These are phyloP conservation scores for Okamejei kenojei DNA, from an alignment of 2,797 vertebrate species.

Conservation along the genomic window DNA sequence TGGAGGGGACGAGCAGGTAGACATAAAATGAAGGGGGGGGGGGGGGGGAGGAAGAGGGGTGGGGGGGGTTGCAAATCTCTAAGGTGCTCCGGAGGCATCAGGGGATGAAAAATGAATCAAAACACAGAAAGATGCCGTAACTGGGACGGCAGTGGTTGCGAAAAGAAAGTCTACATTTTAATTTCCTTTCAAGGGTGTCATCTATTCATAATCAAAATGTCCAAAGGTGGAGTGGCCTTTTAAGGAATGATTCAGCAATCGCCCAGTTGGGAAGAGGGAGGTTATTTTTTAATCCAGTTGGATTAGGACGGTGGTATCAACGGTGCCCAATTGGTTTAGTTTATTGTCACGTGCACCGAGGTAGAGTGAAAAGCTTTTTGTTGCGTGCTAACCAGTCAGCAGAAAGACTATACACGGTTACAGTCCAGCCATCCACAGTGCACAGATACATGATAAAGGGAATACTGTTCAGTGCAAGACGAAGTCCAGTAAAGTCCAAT, in stretches of 20 bases:
- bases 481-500: too few relatives aligned
- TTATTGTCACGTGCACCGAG: too few relatives aligned
- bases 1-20: neutral
- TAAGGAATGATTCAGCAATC: neutral
- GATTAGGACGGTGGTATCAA: neutral
- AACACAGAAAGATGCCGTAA: neutral
- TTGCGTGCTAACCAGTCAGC: too few relatives aligned
- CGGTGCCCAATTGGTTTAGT: too few relatives aligned
- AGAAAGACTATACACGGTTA: too few relatives aligned
- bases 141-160: neutral
- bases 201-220: neutral
- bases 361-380: too few relatives aligned
- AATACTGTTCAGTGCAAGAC: too few relatives aligned
- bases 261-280: neutral
- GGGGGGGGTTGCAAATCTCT: neutral
- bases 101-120: neutral
- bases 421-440: too few relatives aligned
- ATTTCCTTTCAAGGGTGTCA: neutral
- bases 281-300: neutral
- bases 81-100: neutral
- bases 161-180: neutral
- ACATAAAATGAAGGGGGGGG: neutral
- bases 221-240: neutral
- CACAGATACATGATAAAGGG: too few relatives aligned
- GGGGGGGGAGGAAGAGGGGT: neutral